Percentiles rank a stretch among this genome's conserved stretches.
phyloP scores from a whole-genome alignment of 2,888 invertebrate genomes.

The Drosophila rellima region DNA sequence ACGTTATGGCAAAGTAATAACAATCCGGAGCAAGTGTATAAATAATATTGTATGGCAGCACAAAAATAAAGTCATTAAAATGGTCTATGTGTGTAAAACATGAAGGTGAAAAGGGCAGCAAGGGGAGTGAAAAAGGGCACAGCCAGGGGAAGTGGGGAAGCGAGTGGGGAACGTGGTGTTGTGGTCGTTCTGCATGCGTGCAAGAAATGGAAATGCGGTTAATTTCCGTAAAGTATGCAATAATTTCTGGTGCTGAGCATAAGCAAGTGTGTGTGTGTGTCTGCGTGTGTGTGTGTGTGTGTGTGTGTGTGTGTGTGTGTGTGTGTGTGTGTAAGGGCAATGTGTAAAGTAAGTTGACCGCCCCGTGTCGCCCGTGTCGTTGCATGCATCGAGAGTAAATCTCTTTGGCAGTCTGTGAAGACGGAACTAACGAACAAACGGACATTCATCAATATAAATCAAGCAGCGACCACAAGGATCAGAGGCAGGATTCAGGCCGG shows the following conservation, averaged over 20 bases:
- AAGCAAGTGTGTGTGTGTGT: slow-evolving; percentile 55
- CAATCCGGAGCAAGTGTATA: slow-evolving; percentile 47
- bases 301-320: slow-evolving; percentile 51
- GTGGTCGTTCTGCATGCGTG: slow-evolving; percentile 74
- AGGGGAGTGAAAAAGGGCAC: not conserved
- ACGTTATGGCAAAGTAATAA: slow-evolving; percentile 10
- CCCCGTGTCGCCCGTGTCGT: slow-evolving; percentile 30
- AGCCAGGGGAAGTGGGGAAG: not conserved
- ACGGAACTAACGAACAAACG: slow-evolving; percentile 81
- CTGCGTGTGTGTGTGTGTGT: slow-evolving; percentile 21
- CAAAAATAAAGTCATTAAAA: slow-evolving; percentile 81
- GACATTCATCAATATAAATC: slow-evolving; percentile 85
- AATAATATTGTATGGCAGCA: slow-evolving; percentile 56
- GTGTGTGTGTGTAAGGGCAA: slow-evolving; percentile 51
- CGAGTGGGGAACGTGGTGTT: slow-evolving; percentile 48
- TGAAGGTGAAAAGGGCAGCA: slow-evolving; percentile 16
- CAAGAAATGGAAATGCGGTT: slow-evolving; percentile 83
- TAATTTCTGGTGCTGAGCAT: slow-evolving; percentile 79
- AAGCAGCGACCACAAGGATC: slow-evolving; percentile 81
- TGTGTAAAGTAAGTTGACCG: slow-evolving; percentile 62
- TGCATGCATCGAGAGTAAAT: slow-evolving; percentile 70
- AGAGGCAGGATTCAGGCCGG: slow-evolving; percentile 28
- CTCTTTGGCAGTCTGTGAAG: slow-evolving; percentile 78
- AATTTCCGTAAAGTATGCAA: slow-evolving; percentile 84
- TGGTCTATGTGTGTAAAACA: slow-evolving; percentile 46